Evolutionary conservation across 2,113 vertebrate genomes (phyloP), one percentile per base, ranked within the genome.

Genomic region (Brachypodius melanocephalos): DNA sequence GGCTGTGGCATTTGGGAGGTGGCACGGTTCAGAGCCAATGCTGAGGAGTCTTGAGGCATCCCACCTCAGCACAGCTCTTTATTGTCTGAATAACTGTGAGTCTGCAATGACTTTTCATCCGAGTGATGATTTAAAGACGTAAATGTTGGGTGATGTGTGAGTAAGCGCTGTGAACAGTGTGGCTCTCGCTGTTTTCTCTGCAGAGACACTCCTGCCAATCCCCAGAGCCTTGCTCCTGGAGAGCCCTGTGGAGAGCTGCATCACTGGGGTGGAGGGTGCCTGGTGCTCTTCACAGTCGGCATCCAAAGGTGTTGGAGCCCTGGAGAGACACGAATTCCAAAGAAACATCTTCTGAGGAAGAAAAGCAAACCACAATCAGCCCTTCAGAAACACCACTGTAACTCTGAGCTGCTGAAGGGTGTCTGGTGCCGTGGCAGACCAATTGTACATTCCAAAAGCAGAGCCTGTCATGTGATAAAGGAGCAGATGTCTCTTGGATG

Each of bases 251-350:
- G n/a, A 32, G 29, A 42, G 9, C 21, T 63, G 58, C 52, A n/a
- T 51, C 34, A 4, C 36, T 42, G 49, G 6, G 2, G 0, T 48
- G 62, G 19, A 63, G 40, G 1, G 0, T 0, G 0, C 57, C n/a
- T 61, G 20, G 17, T n/a, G 46, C 42, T 58, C 36, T 66, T 65
- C 67, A 63, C 65, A 48, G 45, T 14, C 67, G n/a, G 32, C 36
- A 67, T 62, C 75, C 55, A n/a, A n/a, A 36, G 34, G 28, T 58
- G 28, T 7, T 66, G 36, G 49, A 88, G 38, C 14, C 32, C 61
- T 88, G 62, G 46, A 17, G n/a, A 80, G 15, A 66, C 3, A 0
- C 18, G 76, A 68, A 79, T 61, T 79, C 28, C 62, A 88, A 72
- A 75, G 65, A 81, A 93, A 36, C 4, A 2, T 31, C 7, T 69